These are phyloP conservation scores for Erinaceus europaeus DNA, from an alignment of 2,113 vertebrate species.

Conservation along the genomic window DNA sequence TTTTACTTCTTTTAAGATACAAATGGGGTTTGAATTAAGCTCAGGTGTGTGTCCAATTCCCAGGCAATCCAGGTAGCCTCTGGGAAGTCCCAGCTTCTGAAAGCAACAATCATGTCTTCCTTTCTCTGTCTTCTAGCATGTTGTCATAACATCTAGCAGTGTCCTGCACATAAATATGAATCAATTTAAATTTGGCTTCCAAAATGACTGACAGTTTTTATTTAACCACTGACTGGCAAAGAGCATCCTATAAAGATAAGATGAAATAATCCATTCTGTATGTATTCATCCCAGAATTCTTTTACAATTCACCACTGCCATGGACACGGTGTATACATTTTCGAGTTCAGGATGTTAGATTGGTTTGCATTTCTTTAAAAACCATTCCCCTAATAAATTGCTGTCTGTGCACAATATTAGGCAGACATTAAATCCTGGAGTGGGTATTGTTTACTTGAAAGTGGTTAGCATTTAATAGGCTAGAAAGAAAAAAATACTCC, in stretches of 20 bases:
- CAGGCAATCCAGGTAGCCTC: not conserved
- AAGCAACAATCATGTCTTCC: not conserved
- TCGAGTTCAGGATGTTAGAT: not conserved
- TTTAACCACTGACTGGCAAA: not conserved
- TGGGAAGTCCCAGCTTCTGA: not conserved
- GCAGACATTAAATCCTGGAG: slow-evolving; percentile 52
- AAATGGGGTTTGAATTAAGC: not conserved
- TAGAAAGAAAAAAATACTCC: slow-evolving; percentile 69
- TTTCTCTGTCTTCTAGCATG: not conserved
- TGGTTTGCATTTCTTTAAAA: not conserved
- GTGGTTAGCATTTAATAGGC: slow-evolving; percentile 43
- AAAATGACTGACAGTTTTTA: not conserved
- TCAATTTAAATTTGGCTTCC: not conserved
- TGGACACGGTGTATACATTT: not conserved
- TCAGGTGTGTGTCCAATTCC: too few relatives aligned
- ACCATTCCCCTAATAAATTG: not conserved
- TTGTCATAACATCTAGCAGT: not conserved
- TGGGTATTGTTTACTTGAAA: slow-evolving; percentile 57
- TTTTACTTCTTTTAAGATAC: too few relatives aligned
- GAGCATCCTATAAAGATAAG: not conserved
- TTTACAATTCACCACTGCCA: not conserved
- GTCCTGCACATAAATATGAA: not conserved
- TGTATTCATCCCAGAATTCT: not conserved
- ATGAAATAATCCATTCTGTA: not conserved
- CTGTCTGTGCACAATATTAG: slow-evolving; percentile 50